A percentile compares a stretch with the other conserved stretches of the same genome.
phyloP scores from a whole-genome alignment of 2,797 vertebrate species.

The Hafferia zeledoni region DNA sequence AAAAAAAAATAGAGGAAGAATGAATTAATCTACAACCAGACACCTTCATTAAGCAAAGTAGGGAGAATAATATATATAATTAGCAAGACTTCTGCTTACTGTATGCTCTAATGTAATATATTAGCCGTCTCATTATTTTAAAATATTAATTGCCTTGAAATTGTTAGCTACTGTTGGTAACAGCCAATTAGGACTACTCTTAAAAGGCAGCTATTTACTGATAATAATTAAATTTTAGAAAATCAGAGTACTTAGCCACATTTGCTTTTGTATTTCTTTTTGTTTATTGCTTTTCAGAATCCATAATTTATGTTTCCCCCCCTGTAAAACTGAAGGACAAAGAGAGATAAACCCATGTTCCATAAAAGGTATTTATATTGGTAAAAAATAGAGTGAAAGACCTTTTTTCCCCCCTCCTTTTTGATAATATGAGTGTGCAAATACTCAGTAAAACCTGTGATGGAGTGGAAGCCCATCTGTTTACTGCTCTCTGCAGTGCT shows the following conservation, averaged over 20 bases:
- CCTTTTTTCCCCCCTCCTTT: background rate
- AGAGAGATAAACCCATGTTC: background rate
- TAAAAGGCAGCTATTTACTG: slow-evolving; percentile 24
- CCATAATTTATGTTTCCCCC: background rate
- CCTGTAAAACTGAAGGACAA: background rate
- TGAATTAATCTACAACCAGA: slow-evolving; percentile 37
- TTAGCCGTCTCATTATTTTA: slow-evolving; percentile 37
- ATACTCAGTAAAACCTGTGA: background rate
- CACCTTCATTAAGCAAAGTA: slow-evolving; percentile 54
- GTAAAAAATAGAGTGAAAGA: background rate
- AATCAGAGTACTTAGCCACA: background rate
- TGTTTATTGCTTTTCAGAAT: slow-evolving; percentile 4
- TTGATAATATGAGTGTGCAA: background rate
- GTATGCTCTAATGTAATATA: slow-evolving; percentile 9
- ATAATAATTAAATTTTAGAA: slow-evolving; percentile 17
- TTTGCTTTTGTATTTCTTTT: background rate
- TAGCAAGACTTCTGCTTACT: slow-evolving; percentile 39
- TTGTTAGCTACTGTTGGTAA: slow-evolving; percentile 38
- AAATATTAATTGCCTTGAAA: slow-evolving; percentile 55
- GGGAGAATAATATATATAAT: slow-evolving; percentile 47
- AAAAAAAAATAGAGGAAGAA: slow-evolving; percentile 3
- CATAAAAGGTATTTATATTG: background rate
- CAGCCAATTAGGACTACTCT: slow-evolving; percentile 21
- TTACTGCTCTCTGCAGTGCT: background rate
- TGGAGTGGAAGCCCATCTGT: background rate